A percentile compares a stretch with the other conserved stretches of the same genome.
Evolutionary conservation across 2,888 invertebrate genomes (phyloP).

Genomic region (Drosophila acutilabella): DNA sequence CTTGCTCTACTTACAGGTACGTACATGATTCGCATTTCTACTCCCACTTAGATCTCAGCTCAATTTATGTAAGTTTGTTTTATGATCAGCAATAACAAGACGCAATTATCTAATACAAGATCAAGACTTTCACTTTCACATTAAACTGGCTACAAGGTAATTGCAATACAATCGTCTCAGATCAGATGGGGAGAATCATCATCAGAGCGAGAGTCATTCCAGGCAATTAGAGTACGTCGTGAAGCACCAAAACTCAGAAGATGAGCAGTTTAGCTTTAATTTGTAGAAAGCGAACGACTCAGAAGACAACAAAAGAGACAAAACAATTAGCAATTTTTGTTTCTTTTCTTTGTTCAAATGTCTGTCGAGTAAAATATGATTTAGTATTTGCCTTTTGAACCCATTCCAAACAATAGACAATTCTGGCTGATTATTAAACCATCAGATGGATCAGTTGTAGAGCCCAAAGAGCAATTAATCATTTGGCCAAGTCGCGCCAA

Average conservation of each 20-base stretch:
- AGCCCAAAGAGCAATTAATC: constrained; percentile 69
- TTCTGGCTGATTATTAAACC: constrained; percentile 74
- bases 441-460: constrained; percentile 49
- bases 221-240: constrained; percentile 48
- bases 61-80: constrained; percentile 36
- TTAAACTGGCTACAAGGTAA: constrained; percentile 30
- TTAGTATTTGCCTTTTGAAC: constrained; percentile 63
- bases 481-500: constrained; percentile 55
- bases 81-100: constrained; percentile 5
- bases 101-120: constrained; percentile 41
- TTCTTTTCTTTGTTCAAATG: constrained; percentile 31
- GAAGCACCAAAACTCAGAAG: constrained; percentile 30
- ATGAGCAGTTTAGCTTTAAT: constrained; percentile 58
- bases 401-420: constrained; percentile 60
- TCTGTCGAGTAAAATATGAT: constrained; percentile 59
- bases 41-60: constrained; percentile 13
- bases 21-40: constrained; percentile 30
- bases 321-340: constrained; percentile 69
- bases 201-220: constrained; percentile 6
- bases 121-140: constrained; percentile 52
- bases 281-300: constrained; percentile 65
- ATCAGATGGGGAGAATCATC: constrained; percentile 1
- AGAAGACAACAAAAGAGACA: constrained; percentile 55
- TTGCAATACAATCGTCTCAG: constrained; percentile 41
- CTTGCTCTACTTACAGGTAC: constrained; percentile 59